Evolutionary conservation across 1,140 invertebrate genomes (phyloP).

Genomic region (Phthorimaea operculella): DNA sequence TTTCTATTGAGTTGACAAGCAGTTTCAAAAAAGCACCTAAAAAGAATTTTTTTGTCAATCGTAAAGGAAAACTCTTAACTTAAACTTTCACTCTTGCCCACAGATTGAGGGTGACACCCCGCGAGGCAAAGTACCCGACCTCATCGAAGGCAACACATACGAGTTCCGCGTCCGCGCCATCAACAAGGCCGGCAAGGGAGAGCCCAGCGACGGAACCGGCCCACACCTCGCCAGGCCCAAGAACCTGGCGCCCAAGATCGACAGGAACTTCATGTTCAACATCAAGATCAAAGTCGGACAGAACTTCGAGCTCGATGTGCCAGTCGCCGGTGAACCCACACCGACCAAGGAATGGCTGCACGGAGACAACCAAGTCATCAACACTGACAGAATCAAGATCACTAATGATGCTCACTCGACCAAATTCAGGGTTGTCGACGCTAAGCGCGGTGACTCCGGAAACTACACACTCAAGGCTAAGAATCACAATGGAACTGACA

Average conservation of each 20-base stretch:
- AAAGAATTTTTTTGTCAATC: too few species aligned
- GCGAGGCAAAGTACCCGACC: conserved; percentile 83
- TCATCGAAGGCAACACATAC: conserved; percentile 91
- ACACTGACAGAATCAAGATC: conserved; percentile 86
- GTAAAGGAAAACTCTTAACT: too few species aligned
- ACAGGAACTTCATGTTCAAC: conserved; percentile 91
- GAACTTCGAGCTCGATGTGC: conserved; percentile 93
- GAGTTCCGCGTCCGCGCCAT: conserved; percentile 95
- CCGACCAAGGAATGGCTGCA: conserved; percentile 93
- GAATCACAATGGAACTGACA: conserved; percentile 92
- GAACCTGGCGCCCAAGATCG: conserved; percentile 92
- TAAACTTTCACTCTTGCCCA: too few species aligned
- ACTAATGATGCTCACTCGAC: conserved; percentile 88
- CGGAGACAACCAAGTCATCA: conserved; percentile 82
- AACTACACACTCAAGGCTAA: conserved; percentile 89
- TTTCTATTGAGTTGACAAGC: too few species aligned
- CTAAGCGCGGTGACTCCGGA: conserved; percentile 90
- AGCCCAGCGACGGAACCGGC: conserved; percentile 89
- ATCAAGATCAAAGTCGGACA: conserved; percentile 93
- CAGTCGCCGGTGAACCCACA: conserved; percentile 93
- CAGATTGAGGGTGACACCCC: conserved; percentile 83
- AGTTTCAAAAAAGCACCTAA: too few species aligned
- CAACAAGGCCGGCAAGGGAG: conserved; percentile 94
- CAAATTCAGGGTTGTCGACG: conserved; percentile 87
- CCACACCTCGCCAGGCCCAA: conserved; percentile 92